These are phyloP conservation scores for Phoxinus dragarum DNA, from an alignment of 2,797 vertebrate species.

Conservation along the genomic window DNA sequence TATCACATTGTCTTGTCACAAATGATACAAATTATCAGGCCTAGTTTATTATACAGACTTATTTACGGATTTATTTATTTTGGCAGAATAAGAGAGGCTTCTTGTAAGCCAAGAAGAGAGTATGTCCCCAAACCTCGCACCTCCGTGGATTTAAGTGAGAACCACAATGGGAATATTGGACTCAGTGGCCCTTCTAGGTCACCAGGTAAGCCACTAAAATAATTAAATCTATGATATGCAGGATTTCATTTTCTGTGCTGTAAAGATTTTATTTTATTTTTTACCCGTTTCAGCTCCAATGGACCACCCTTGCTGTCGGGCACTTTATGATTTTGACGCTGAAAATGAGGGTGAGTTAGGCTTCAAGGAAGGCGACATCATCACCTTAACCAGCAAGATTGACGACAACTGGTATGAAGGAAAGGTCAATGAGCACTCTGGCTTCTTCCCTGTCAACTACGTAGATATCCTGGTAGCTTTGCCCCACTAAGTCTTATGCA, in stretches of 20 bases:
- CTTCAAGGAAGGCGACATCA: slow-evolving; percentile 97
- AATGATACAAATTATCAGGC: not conserved
- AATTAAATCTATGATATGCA: not conserved
- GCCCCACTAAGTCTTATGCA: slow-evolving; percentile 84
- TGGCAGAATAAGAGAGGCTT: slow-evolving; percentile 89
- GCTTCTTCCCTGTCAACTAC: slow-evolving; percentile 99
- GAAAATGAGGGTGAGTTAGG: slow-evolving; percentile 98
- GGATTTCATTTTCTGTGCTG: not conserved
- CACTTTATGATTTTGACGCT: slow-evolving; percentile 96
- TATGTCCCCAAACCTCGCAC: slow-evolving; percentile 90
- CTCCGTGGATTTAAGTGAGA: slow-evolving; percentile 90
- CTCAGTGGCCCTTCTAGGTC: slow-evolving; percentile 87
- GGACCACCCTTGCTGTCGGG: slow-evolving; percentile 96
- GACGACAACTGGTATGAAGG: slow-evolving; percentile 99
- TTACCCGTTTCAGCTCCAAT: slow-evolving; percentile 76
- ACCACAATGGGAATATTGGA: slow-evolving; percentile 90
- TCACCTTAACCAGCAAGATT: slow-evolving; percentile 97
- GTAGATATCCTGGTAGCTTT: slow-evolving; percentile 96
- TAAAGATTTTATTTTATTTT: not conserved
- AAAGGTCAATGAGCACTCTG: slow-evolving; percentile 94
- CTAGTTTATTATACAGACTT: not conserved
- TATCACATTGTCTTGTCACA: not conserved
- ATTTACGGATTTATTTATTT: not conserved
- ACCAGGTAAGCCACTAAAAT: slow-evolving; percentile 80
- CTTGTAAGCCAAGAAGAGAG: slow-evolving; percentile 89